Evolutionary conservation across 30 jellyfish, hydroid and myxozoan genomes (phyloP).

Genomic region (Sanderia malayensis): DNA sequence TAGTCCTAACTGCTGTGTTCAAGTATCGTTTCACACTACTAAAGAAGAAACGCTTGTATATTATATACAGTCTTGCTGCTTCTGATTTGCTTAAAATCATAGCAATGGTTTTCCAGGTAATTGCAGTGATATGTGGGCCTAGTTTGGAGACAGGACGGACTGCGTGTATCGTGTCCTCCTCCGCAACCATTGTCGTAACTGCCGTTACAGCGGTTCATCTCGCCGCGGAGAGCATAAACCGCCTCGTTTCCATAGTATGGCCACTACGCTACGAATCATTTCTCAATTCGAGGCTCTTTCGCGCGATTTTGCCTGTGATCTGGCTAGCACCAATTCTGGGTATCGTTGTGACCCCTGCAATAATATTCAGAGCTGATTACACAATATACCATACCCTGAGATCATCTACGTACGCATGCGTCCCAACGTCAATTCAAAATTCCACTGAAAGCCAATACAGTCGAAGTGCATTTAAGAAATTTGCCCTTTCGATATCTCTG

Average conservation of each 20-base stretch:
- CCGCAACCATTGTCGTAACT: conserved; percentile 33
- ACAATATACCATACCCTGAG: conserved; percentile 23
- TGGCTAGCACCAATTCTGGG: conserved; percentile 58
- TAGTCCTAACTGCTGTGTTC: conserved; percentile 40
- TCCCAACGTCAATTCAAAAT: background rate
- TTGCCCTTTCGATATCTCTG: conserved; percentile 9
- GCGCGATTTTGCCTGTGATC: conserved; percentile 6
- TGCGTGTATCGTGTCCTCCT: conserved; percentile 32
- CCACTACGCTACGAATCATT: conserved; percentile 46
- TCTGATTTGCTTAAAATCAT: conserved; percentile 59
- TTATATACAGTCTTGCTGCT: conserved; percentile 60
- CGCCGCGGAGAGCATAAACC: conserved; percentile 71
- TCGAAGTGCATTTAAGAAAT: background rate
- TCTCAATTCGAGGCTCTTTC: background rate
- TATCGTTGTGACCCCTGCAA: conserved; percentile 11
- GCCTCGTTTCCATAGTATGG: conserved; percentile 45
- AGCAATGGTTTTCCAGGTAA: conserved; percentile 16
- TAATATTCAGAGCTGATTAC: conserved; percentile 15
- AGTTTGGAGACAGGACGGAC: conserved; percentile 3
- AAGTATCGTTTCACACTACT: conserved; percentile 36
- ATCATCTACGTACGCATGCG: conserved; percentile 63
- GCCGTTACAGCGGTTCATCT: conserved; percentile 56
- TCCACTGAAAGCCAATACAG: background rate
- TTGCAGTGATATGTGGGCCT: conserved; percentile 38
- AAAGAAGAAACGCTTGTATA: conserved; percentile 55